Evolutionary conservation across 2,113 vertebrate genomes (phyloP), one percentile per base, ranked within the genome.

Genomic region (Pseudolaguvia tuberculata): DNA sequence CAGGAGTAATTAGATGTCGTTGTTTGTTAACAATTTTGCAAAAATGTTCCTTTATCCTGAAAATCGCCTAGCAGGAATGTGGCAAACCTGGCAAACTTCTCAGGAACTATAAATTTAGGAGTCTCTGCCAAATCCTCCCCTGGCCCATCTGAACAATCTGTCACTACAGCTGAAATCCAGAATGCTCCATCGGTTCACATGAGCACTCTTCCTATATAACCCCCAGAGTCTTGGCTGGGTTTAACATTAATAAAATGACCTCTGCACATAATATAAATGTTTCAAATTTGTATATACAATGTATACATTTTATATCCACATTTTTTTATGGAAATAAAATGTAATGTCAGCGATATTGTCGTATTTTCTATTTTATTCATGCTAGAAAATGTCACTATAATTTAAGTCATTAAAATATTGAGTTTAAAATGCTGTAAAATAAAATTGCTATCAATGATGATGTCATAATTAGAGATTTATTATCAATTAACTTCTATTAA

Each of bases 71-170:
- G 72, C 27, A 63, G 72, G 27, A 65, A 45, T 23, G 48, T n/a
- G 21, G 13, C 11, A 55, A 45, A 21, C 29, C 21, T 53, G 59
- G 50, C 59, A n/a, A n/a, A n/a, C n/a, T n/a, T n/a, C 17, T n/a
- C 35, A 55, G 23, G 50, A 29, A 56, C 72, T 53, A 20, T 56
- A 66, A 62, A 67, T 15, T 56, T 17, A 66, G 10, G 13, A 45
- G 11, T 17, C 55, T 6, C 48, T 76, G 69, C 78, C 74, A 77
- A 67, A 77, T 66, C 56, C 70, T 62, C 42, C 47, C 51, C 70
- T 62, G 39, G 70, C 31, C 72, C 35, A 75, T 63, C 51, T 74
- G 61, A 65, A 65, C 74, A 77, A 80, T 72, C 70, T 77, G 74
- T 73, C 57, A 61, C 70, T 59, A 59, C 75, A 69, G 50, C 61